Evolutionary conservation across 2,113 vertebrate species (phyloP), one percentile per base, ranked within the genome.

Genomic region (Bubo bubo): DNA sequence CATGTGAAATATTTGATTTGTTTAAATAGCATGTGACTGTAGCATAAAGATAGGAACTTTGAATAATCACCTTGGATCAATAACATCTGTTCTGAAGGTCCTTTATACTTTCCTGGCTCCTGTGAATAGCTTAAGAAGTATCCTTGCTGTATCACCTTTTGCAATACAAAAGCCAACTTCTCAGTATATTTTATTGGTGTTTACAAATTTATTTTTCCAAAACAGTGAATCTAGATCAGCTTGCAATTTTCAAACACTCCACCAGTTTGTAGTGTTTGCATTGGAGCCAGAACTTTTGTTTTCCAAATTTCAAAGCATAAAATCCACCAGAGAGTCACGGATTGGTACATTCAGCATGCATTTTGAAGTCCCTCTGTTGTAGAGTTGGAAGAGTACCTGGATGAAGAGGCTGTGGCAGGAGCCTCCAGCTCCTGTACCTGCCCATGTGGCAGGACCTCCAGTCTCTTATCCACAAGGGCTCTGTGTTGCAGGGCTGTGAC

Each of bases 291-390:
- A 47, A 45, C 27, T 84, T 35, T 45, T 22, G 2, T 16, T 59
- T 77, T 39, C 55, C 63, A 66, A 14, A 70, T 86, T 70, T 79
- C 49, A 49, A 28, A 45, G 59, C 4, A 47, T 50, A 28, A 53
- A 71, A 53, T 81, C 9, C 26, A 28, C 1, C 12, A 55, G 64
- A n/a, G 17, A 19, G 16, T 45, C 22, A 17, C 27, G n/a, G 50
- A 27, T 34, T 34, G 30, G 28, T 13, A 21, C 32, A 23, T 45
- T 27, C 12, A 34, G 3, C 0, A 1, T 26, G n/a, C 32, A 3
- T 77, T 76, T 64, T 41, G 27, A 88, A 88, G 71, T 14, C 7
- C 5, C 35, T 79, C 20, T 12, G 0, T 2, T 2, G 37, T 4
- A 35, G 28, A 64, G 32, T 3, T 81, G 73, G 74, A 34, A 32